A percentile compares a stretch with the other conserved stretches of the same genome.
phyloP scores from a whole-genome alignment of 2,888 invertebrate genomes.

The Lysandra coridon region DNA sequence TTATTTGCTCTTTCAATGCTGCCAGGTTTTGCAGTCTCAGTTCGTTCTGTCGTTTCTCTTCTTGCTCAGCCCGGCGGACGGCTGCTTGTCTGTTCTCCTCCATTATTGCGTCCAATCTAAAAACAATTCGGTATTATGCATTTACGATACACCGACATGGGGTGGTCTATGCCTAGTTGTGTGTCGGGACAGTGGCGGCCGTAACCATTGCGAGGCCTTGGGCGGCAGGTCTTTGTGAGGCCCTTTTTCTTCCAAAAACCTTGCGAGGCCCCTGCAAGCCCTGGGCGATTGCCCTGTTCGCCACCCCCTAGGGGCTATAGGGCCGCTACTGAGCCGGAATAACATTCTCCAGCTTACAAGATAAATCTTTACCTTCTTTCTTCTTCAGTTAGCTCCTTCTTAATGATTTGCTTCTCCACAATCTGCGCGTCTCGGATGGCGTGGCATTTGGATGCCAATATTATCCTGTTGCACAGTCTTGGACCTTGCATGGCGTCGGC shows the following conservation, averaged over 20 bases:
- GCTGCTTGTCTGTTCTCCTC: slow-evolving; percentile 83
- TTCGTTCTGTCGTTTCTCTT: slow-evolving; percentile 64
- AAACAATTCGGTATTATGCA: neutral
- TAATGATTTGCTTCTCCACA: slow-evolving; percentile 82
- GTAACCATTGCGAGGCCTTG: too few species aligned
- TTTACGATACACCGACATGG: too few species aligned
- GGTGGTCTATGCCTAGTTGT: too few species aligned
- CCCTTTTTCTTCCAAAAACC: too few species aligned
- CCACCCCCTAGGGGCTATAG: too few species aligned
- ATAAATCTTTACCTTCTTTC: slow-evolving; percentile 60
- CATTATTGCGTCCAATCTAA: slow-evolving; percentile 84
- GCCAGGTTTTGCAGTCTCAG: slow-evolving; percentile 69
- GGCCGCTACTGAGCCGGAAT: too few species aligned
- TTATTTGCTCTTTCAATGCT: slow-evolving; percentile 74
- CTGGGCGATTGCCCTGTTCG: too few species aligned
- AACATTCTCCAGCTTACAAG: too few species aligned
- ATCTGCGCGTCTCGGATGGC: slow-evolving; percentile 92
- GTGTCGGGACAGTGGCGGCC: too few species aligned
- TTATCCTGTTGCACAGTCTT: slow-evolving; percentile 85
- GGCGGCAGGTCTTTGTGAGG: too few species aligned
- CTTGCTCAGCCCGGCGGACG: slow-evolving; percentile 75
- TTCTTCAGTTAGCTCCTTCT: slow-evolving; percentile 79
- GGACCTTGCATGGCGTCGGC: slow-evolving; percentile 82
- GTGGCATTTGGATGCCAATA: slow-evolving; percentile 91
- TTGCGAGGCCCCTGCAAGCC: too few species aligned